A percentile compares a stretch with the other conserved stretches of the same genome.
phyloP scores from a whole-genome alignment of 2,113 vertebrate genomes.

The Rhodinocichla rosea region DNA sequence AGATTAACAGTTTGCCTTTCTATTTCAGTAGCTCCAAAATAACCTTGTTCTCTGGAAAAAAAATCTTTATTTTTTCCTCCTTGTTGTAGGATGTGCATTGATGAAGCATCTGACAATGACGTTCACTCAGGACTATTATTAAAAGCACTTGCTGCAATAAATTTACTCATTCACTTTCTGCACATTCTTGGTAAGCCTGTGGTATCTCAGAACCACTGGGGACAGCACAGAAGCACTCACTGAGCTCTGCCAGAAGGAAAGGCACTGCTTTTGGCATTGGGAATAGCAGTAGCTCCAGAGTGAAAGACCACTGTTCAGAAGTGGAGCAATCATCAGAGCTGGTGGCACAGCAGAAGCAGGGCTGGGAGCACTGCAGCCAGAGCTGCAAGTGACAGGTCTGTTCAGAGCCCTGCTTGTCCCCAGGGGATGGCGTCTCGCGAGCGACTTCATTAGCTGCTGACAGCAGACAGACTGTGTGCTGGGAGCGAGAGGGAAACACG shows the following conservation, averaged over 20 bases:
- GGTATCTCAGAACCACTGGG: not conserved
- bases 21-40: not conserved
- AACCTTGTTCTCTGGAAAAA: not conserved
- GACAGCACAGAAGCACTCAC: not conserved
- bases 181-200: not conserved
- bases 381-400: conserved; percentile 1
- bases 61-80: not conserved
- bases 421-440: conserved; percentile 22
- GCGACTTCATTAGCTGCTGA: conserved; percentile 56
- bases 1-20: not conserved
- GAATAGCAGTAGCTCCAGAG: not conserved
- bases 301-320: not conserved
- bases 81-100: not conserved
- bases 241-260: not conserved
- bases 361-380: not conserved
- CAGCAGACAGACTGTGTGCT: conserved; percentile 48
- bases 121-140: not conserved
- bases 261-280: not conserved
- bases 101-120: not conserved
- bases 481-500: conserved; percentile 37
- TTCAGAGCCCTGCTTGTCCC: conserved; percentile 42
- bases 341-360: not conserved
- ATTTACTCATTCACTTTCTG: not conserved
- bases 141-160: not conserved
- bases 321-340: not conserved